These are phyloP conservation scores for Diadromus collaris DNA, from an alignment of 2,888 invertebrate genomes.

Conservation along the genomic window DNA sequence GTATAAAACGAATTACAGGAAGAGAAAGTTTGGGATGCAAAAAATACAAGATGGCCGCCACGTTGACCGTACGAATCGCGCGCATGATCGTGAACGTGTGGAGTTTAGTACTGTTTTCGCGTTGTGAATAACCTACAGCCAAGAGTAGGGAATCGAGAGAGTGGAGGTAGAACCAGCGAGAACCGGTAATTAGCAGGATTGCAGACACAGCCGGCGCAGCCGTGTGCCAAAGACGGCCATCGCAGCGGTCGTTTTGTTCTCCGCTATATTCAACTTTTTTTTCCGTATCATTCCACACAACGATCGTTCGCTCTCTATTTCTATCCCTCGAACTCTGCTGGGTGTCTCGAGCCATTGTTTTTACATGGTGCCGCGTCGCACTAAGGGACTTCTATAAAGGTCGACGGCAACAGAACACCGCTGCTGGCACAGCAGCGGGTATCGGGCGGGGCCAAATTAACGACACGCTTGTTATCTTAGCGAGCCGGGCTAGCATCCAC, in stretches of 20 bases:
- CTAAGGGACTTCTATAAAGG: constrained; percentile 51
- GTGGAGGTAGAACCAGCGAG: constrained; percentile 23
- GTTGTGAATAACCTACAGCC: not conserved
- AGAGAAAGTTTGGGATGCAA: not conserved
- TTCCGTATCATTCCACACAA: not conserved
- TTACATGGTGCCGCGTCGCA: constrained; percentile 29
- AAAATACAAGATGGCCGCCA: not conserved
- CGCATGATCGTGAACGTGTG: not conserved
- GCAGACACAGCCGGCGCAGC: constrained; percentile 30
- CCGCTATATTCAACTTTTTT: constrained; percentile 17
- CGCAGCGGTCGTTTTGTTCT: constrained; percentile 49
- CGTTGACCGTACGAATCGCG: not conserved
- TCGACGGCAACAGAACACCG: constrained; percentile 28
- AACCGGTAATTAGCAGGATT: constrained; percentile 53
- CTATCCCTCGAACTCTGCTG: constrained; percentile 5
- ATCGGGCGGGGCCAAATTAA: constrained; percentile 60
- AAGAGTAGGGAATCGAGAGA: constrained; percentile 11
- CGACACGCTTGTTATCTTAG: constrained; percentile 60
- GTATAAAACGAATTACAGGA: not conserved
- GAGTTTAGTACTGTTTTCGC: not conserved
- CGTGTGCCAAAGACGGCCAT: constrained; percentile 54
- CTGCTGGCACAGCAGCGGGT: constrained; percentile 15
- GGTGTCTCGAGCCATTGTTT: constrained; percentile 46
- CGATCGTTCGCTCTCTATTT: constrained; percentile 17
- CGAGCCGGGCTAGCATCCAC: constrained; percentile 26